Conservation (phyloP, 1,140 invertebrate species). For the Ladona fulva region DNA sequence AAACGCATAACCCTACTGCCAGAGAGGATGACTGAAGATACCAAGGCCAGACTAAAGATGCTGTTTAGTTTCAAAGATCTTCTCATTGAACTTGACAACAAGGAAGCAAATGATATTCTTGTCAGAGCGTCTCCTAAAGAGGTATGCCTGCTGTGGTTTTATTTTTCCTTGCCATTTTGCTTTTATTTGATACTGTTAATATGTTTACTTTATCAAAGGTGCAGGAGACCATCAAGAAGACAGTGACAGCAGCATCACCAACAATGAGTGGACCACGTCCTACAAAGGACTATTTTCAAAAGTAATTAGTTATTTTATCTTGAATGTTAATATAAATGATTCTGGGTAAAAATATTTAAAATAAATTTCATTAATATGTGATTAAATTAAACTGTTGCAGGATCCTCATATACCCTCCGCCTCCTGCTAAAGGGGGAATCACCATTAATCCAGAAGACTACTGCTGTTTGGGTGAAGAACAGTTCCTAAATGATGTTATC, state of each 20-base stretch:
- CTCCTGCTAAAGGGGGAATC: slow-evolving; percentile 65
- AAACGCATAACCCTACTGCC: slow-evolving; percentile 70
- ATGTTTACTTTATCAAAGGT: slow-evolving; percentile 15
- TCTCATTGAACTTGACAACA: slow-evolving; percentile 57
- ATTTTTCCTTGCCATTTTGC: background rate
- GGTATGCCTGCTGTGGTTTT: background rate
- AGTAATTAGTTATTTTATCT: slow-evolving; percentile 27
- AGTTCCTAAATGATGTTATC: slow-evolving; percentile 95
- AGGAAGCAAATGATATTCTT: slow-evolving; percentile 73
- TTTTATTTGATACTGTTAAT: background rate
- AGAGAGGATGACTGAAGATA: slow-evolving; percentile 53
- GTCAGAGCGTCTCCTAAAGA: slow-evolving; percentile 56
- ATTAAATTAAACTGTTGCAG: slow-evolving; percentile 36
- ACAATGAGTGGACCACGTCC: background rate
- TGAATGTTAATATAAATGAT: background rate
- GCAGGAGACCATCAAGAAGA: slow-evolving; percentile 25
- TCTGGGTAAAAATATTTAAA: background rate
- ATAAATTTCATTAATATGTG: slow-evolving; percentile 15
- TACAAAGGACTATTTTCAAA: slow-evolving; percentile 29
- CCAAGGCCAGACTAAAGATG: slow-evolving; percentile 50
- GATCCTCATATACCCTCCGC: slow-evolving; percentile 46
- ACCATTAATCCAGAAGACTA: slow-evolving; percentile 88
- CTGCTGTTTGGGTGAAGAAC: slow-evolving; percentile 78
- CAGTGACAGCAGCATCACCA: slow-evolving; percentile 17
- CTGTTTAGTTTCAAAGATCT: slow-evolving; percentile 48